These are phyloP conservation scores for Psittacula echo DNA, from an alignment of 2,797 vertebrate species.

Conservation along the genomic window DNA sequence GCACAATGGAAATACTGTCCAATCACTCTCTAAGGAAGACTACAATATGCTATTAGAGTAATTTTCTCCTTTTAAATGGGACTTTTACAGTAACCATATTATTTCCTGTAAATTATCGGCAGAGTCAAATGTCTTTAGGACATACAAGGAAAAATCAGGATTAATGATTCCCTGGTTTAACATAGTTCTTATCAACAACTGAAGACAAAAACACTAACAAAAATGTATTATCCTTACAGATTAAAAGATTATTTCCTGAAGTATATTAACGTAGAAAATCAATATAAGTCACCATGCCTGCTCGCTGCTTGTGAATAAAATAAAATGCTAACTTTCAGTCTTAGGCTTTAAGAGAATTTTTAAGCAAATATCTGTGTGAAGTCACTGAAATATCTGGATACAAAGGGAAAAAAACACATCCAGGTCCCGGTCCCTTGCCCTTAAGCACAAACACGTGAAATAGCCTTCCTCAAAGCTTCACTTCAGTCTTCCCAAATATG, in stretches of 20 bases:
- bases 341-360: neutral
- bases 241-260: conserved; percentile 24
- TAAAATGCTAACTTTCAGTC: neutral
- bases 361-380: neutral
- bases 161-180: conserved; percentile 31
- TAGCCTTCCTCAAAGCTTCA: neutral
- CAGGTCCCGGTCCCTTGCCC: neutral
- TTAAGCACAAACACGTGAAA: neutral
- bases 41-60: neutral
- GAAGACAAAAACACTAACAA: conserved; percentile 31
- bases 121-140: neutral
- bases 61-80: conserved; percentile 5
- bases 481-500: neutral
- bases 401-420: neutral
- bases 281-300: neutral
- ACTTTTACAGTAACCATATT: neutral
- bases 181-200: neutral
- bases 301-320: neutral
- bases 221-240: neutral
- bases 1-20: neutral
- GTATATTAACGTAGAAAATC: conserved; percentile 28
- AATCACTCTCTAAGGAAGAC: neutral
- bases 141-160: neutral
- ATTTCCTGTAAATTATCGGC: conserved; percentile 6
- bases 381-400: neutral